These are phyloP conservation scores for Cliona cf. orientalis DNA, from an alignment of 37 sponge, comb jelly and placozoan species.

Conservation along the genomic window DNA sequence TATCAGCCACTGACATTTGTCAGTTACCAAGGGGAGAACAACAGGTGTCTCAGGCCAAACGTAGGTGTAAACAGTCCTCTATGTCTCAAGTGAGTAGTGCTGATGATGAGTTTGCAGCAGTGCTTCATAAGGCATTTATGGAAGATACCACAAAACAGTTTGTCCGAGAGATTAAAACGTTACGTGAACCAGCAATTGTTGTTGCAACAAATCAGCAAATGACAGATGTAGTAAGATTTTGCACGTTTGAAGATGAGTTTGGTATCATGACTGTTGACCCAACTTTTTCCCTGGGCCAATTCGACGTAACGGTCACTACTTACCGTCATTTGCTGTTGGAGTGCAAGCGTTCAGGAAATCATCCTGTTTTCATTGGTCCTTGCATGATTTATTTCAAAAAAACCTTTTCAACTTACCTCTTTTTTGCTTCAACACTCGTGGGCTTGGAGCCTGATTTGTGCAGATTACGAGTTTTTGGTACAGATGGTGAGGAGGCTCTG, in stretches of 20 bases:
- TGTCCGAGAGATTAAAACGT: background rate
- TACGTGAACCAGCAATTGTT: conserved; percentile 31
- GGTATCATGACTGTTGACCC: conserved; percentile 41
- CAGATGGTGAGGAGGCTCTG: no score
- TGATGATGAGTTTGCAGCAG: background rate
- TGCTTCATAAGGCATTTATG: background rate
- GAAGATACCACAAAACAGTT: background rate
- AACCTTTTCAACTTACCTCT: no score
- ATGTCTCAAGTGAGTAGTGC: background rate
- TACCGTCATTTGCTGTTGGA: no score
- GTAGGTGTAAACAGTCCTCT: background rate
- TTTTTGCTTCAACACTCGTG: no score
- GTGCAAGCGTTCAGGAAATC: no score
- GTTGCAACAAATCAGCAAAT: conserved; percentile 26
- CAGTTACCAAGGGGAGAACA: conserved; percentile 2
- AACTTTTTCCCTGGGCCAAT: no score
- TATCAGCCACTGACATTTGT: background rate
- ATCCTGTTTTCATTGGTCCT: no score
- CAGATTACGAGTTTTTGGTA: no score
- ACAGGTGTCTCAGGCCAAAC: background rate
- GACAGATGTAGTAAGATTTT: conserved; percentile 20
- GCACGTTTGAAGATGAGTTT: conserved; percentile 11
- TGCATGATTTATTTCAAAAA: no score
- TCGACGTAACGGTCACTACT: no score
- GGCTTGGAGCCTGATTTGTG: no score